Percentiles rank a stretch among this genome's conserved stretches.
Evolutionary conservation across 1,140 invertebrate species (phyloP).

Genomic region (Andricus grossulariae): DNA sequence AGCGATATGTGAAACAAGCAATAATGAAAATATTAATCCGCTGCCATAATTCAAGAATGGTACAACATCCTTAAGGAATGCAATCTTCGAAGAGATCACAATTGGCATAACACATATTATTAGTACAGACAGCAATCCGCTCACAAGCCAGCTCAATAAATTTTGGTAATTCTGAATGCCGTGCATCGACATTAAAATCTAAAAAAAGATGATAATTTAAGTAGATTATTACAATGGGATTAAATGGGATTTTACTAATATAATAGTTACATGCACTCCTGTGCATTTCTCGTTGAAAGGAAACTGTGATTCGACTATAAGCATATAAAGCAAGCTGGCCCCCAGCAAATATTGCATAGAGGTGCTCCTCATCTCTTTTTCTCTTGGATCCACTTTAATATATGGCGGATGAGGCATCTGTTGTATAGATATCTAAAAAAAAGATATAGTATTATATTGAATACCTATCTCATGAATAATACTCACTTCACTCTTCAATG

Average conservation of each 20-base stretch:
- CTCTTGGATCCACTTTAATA: conserved; percentile 58
- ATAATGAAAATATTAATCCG: conserved; percentile 68
- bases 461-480: conserved; percentile 27
- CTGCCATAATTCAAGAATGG: conserved; percentile 69
- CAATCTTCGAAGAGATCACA: conserved; percentile 63
- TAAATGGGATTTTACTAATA: conserved; percentile 33
- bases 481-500: conserved; percentile 49
- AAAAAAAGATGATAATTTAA: conserved; percentile 38
- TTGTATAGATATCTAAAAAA: conserved; percentile 65
- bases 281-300: conserved; percentile 69
- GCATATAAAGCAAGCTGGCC: too few relatives aligned
- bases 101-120: conserved; percentile 61
- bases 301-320: too few relatives aligned
- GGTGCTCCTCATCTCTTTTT: conserved; percentile 52
- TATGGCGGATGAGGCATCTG: conserved; percentile 72
- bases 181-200: conserved; percentile 72
- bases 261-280: conserved; percentile 70
- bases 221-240: conserved; percentile 5
- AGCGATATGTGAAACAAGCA: conserved; percentile 61
- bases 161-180: conserved; percentile 66
- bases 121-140: conserved; percentile 64
- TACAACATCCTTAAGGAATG: conserved; percentile 60
- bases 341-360: conserved; percentile 64
- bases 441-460: conserved; percentile 22
- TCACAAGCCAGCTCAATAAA: conserved; percentile 69